These are phyloP conservation scores for Platypus cylindrus DNA, from an alignment of 2,888 invertebrate species.

Conservation along the genomic window DNA sequence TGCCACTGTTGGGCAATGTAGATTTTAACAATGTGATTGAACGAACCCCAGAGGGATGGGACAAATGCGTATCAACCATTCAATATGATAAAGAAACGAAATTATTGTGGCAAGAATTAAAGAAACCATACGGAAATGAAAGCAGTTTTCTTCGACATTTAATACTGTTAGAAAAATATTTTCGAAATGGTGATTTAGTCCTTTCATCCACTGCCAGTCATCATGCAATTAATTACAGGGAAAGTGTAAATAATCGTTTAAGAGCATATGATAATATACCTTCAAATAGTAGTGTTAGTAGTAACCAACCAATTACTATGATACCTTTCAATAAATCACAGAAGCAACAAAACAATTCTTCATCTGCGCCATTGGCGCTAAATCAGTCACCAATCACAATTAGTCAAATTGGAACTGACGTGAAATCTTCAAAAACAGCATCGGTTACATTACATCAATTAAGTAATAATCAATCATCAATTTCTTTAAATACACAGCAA, in stretches of 20 bases:
- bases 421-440: constrained; percentile 12
- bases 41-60: constrained; percentile 74
- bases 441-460: constrained; percentile 32
- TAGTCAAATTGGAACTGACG: constrained; percentile 10
- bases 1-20: constrained; percentile 61
- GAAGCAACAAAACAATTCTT: constrained; percentile 24
- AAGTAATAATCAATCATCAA: constrained; percentile 24
- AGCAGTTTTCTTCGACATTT: constrained; percentile 74
- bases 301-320: constrained; percentile 30
- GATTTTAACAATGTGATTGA: constrained; percentile 61
- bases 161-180: constrained; percentile 71
- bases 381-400: constrained; percentile 12
- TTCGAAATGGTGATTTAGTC: constrained; percentile 64
- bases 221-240: constrained; percentile 64
- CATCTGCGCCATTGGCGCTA: constrained; percentile 21
- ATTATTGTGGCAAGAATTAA: constrained; percentile 66
- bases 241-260: constrained; percentile 64
- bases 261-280: constrained; percentile 60
- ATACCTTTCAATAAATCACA: constrained; percentile 27
- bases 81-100: constrained; percentile 77
- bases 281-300: constrained; percentile 21
- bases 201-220: constrained; percentile 60
- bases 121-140: constrained; percentile 78
- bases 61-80: constrained; percentile 63
- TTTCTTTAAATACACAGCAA: constrained; percentile 15